Evolutionary conservation across 2,888 invertebrate species (phyloP).

Genomic region (Coelogynopora nodosa): DNA sequence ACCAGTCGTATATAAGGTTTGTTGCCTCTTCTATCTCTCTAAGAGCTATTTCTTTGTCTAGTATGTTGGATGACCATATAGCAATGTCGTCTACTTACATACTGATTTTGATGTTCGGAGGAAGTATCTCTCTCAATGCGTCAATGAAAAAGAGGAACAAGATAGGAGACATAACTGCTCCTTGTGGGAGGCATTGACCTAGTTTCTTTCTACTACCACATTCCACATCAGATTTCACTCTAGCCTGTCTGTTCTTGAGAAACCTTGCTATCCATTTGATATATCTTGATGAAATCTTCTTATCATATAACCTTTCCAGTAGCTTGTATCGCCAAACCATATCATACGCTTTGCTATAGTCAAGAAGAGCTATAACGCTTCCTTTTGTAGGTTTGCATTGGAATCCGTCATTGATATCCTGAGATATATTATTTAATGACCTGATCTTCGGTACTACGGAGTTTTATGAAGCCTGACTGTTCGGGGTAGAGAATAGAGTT

Average conservation of each 20-base stretch:
- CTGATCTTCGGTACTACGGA: not conserved
- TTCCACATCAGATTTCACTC: not conserved
- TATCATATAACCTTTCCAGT: not conserved
- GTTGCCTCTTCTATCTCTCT: not conserved
- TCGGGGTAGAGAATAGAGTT: not conserved
- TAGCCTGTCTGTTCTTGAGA: not conserved
- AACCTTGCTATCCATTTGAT: not conserved
- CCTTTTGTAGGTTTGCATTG: not conserved
- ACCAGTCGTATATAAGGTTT: not conserved
- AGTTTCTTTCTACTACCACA: conserved; percentile 7
- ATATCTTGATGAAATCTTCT: not conserved
- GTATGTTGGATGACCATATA: not conserved
- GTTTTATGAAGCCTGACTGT: not conserved
- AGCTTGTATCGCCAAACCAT: not conserved
- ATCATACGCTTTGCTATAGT: not conserved
- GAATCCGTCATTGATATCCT: not conserved
- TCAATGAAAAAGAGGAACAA: not conserved
- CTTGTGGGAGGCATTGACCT: conserved; percentile 32
- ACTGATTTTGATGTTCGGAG: no score
- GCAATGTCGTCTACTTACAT: conserved; percentile 1
- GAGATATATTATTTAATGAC: not conserved
- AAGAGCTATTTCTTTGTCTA: not conserved
- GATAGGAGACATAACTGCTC: not conserved
- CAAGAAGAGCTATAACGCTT: not conserved
- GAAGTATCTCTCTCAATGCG: not conserved